Conservation (phyloP, 2,113 vertebrate species). For the Carassius auratus region DNA sequence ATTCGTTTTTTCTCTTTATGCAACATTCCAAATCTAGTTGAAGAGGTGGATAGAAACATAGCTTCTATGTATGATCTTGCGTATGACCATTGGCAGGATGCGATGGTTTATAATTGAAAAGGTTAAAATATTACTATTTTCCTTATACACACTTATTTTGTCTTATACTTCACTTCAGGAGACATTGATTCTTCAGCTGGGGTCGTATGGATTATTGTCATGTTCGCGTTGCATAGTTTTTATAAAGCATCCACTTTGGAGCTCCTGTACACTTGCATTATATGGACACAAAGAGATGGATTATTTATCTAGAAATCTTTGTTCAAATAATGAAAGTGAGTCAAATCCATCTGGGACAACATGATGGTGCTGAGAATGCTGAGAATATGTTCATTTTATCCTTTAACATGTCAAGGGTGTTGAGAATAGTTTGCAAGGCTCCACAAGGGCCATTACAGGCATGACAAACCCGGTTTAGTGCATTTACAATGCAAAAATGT, state of each 20-base stretch:
- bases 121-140: neutral
- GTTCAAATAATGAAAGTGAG: neutral
- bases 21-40: too few species aligned
- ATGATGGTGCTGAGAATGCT: neutral
- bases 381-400: neutral
- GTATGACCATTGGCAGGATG: too few species aligned
- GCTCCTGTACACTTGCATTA: neutral
- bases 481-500: slow-evolving; percentile 19
- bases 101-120: too few species aligned
- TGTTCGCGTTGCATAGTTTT: neutral
- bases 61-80: too few species aligned
- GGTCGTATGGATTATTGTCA: neutral
- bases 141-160: neutral
- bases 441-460: neutral
- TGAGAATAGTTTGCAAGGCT: neutral
- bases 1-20: too few species aligned
- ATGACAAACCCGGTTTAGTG: neutral
- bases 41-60: too few species aligned
- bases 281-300: neutral
- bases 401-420: neutral
- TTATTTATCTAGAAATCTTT: neutral
- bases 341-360: neutral
- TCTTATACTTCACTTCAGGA: neutral
- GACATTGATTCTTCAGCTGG: neutral
- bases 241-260: neutral